Evolutionary conservation across 2,113 vertebrate species (phyloP).

Genomic region (Cynoglossus semilaevis): DNA sequence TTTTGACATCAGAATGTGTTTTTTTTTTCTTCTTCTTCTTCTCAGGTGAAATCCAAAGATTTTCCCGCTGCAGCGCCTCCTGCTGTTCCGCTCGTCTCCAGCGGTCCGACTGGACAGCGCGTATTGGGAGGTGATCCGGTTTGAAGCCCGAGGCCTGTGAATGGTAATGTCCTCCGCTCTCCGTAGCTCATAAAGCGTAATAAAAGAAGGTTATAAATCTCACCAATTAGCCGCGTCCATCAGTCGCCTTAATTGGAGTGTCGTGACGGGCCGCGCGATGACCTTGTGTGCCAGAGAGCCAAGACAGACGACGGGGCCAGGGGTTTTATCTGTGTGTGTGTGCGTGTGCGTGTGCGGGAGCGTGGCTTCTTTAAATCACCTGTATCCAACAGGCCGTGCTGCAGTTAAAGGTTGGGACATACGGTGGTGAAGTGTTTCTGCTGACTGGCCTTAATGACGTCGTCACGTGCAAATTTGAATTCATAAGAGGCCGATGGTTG

Average conservation of each 20-base stretch:
- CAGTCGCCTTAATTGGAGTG: slow-evolving; percentile 82
- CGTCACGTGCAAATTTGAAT: slow-evolving; percentile 29
- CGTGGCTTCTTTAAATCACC: slow-evolving; percentile 57
- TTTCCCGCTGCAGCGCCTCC: neutral
- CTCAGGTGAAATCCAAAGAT: too few species aligned
- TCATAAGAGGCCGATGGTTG: slow-evolving; percentile 1
- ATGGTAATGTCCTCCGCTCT: slow-evolving; percentile 80
- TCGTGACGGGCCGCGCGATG: slow-evolving; percentile 75
- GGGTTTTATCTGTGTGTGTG: slow-evolving; percentile 49
- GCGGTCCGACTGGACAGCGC: slow-evolving; percentile 47
- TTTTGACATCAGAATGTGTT: neutral
- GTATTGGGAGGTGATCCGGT: slow-evolving; percentile 61
- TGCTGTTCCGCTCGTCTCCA: slow-evolving; percentile 17
- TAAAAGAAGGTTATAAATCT: slow-evolving; percentile 81
- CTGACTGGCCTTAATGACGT: slow-evolving; percentile 38
- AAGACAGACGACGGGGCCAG: slow-evolving; percentile 61
- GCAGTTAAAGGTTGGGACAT: slow-evolving; percentile 43
- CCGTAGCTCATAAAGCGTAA: slow-evolving; percentile 81
- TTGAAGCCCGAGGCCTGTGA: slow-evolving; percentile 73
- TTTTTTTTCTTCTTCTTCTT: too few species aligned
- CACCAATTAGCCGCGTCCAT: slow-evolving; percentile 81
- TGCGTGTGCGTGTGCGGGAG: slow-evolving; percentile 52
- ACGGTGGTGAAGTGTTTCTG: slow-evolving; percentile 29
- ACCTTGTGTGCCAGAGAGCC: slow-evolving; percentile 75
- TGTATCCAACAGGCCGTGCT: slow-evolving; percentile 45